phyloP scores from a whole-genome alignment of 2,888 invertebrate genomes.

The Pedicia rivosa region DNA sequence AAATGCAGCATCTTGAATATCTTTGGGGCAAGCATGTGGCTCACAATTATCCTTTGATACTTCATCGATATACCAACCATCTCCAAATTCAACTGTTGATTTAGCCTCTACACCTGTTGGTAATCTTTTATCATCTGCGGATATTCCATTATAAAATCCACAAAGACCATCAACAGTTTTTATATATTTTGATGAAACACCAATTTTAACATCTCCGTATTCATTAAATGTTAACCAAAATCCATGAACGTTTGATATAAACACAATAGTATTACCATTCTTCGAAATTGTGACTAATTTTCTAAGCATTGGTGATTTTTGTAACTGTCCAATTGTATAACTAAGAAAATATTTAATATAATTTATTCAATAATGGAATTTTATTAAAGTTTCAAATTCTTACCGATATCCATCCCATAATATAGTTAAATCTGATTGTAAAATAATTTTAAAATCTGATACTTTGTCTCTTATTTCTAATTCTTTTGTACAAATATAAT shows the following conservation, averaged over 20 bases:
- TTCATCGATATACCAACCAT: constrained; percentile 49
- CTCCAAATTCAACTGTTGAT: constrained; percentile 54
- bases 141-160: constrained; percentile 53
- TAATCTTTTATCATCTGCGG: constrained; percentile 49
- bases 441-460: constrained; percentile 33
- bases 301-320: constrained; percentile 25
- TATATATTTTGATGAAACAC: constrained; percentile 43
- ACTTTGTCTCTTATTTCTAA: constrained; percentile 41
- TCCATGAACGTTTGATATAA: constrained; percentile 51
- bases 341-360: no score
- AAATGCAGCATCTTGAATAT: constrained; percentile 46
- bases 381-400: neutral
- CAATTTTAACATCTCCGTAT: constrained; percentile 52
- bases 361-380: no score
- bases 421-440: constrained; percentile 43
- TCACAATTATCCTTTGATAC: constrained; percentile 37
- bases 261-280: constrained; percentile 50
- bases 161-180: constrained; percentile 62
- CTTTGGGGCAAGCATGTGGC: constrained; percentile 41
- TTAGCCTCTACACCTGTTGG: constrained; percentile 47
- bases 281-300: constrained; percentile 46
- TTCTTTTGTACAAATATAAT: constrained; percentile 39
- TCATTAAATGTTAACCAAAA: constrained; percentile 58
- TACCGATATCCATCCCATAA: constrained; percentile 48
- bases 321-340: constrained; percentile 23